Base-by-base conservation (phyloP, 2,888 invertebrate species). In the Heliconius erato region DNA sequence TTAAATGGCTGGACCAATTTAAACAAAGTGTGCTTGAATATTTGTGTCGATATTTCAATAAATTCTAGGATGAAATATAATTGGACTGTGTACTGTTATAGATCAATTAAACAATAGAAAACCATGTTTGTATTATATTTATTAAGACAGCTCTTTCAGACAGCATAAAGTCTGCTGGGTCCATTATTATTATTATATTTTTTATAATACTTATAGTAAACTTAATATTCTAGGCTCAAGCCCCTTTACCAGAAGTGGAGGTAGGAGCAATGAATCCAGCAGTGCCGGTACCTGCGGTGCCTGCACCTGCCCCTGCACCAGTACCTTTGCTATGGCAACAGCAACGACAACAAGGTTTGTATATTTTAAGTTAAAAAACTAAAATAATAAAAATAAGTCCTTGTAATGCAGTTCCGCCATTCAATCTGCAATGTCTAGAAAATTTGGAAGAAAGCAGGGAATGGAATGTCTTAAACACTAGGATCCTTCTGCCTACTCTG, bases 261-360 rank as follows among this genome's bases (percentile, higher is more conserved):
- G 86, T 85, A 32, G 85, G 85, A 63, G 85, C 85, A 84, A 69
- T 87, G 85, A 85, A 82, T 79, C 86, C 87, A 23, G 86, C 85
- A 23, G 88, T 87, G 59, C 85, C 86, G 0, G 87, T 83, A 14
- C 81, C 87, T 35, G 85, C 88, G 87, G 54, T 85, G 23, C 87
- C 86, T 3, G 90, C 90, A 35, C 91, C 93, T 2, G 91, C 92
- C 0, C 91, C 94, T 0, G 91, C 92, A n/a, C 92, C 94, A 26
- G 92, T 94, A 80, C 94, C 95, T 0, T 87, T 95, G 78, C 89
- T 95, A 84, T 95, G 95, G 95, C 95, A 94, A 88, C 95, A 95
- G 82, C 95, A 94, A 85, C 88, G 95, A 82, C 95, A 94, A 91
- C 95, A 94, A 92, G 95, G 95, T 95, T 88, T 72, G 74, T 81